Percentiles rank a stretch among this genome's conserved stretches.
Evolutionary conservation across 2,888 invertebrate species (phyloP).

Genomic region (Pyrrhosoma nymphula): DNA sequence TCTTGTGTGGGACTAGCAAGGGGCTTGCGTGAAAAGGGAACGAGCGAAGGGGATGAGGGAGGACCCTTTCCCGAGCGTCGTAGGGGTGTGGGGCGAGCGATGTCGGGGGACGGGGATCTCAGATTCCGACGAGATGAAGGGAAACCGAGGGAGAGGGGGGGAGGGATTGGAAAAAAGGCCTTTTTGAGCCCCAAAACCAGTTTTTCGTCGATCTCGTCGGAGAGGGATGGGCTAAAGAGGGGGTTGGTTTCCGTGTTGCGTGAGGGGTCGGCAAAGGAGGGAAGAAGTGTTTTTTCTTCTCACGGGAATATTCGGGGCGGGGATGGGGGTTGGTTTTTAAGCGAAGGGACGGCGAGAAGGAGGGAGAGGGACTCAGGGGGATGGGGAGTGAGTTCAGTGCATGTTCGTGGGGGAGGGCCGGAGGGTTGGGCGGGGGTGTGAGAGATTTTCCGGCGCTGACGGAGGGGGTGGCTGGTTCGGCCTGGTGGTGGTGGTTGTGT

Average conservation of each 20-base stretch:
- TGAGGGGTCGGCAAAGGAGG: slow-evolving; percentile 25
- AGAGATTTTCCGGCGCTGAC: slow-evolving; percentile 10
- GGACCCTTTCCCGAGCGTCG: too few species aligned
- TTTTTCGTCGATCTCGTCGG: slow-evolving; percentile 58
- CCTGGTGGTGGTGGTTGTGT: background rate
- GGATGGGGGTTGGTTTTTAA: slow-evolving; percentile 57
- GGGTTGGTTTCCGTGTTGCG: slow-evolving; percentile 71
- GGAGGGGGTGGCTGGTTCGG: background rate
- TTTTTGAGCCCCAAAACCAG: slow-evolving; percentile 63
- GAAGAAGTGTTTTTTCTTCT: slow-evolving; percentile 65
- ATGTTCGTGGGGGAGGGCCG: background rate
- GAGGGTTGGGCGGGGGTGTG: slow-evolving; percentile 45
- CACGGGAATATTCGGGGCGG: slow-evolving; percentile 60
- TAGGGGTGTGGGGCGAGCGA: background rate
- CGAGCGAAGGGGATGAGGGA: background rate
- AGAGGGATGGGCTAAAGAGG: slow-evolving; percentile 73
- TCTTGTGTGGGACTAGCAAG: background rate
- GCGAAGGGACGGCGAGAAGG: background rate
- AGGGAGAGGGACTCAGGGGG: slow-evolving; percentile 38
- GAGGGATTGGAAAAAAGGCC: slow-evolving; percentile 44
- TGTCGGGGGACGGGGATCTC: background rate
- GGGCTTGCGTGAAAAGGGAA: slow-evolving; percentile 10
- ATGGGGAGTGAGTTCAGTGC: background rate
- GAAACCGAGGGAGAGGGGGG: slow-evolving; percentile 17
- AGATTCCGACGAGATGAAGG: slow-evolving; percentile 56